phyloP scores from a whole-genome alignment of 2,888 invertebrate species.

The Vanessa cardui region DNA sequence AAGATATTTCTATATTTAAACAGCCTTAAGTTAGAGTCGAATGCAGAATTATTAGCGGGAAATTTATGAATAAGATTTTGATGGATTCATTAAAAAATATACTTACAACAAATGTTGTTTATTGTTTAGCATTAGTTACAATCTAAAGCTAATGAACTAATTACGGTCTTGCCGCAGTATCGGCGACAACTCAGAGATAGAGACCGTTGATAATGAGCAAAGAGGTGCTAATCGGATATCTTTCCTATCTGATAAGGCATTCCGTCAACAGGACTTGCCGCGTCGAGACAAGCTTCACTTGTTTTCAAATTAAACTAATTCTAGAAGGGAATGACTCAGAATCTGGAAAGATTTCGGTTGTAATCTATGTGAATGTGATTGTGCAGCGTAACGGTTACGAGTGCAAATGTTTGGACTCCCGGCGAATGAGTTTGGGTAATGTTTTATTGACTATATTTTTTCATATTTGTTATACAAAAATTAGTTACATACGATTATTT shows the following conservation, averaged over 20 bases:
- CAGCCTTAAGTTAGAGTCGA: no score
- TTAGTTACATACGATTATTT: no score
- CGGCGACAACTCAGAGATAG: slow-evolving; percentile 15
- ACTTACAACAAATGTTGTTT: no score
- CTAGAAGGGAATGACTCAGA: slow-evolving; percentile 14
- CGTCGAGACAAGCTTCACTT: slow-evolving; percentile 20
- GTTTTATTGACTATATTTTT: no score
- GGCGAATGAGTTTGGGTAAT: no score
- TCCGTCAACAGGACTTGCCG: slow-evolving; percentile 20
- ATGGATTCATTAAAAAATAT: no score
- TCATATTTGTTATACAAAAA: no score
- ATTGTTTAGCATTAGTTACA: no score
- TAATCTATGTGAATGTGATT: background rate
- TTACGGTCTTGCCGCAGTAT: background rate
- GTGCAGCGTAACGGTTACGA: background rate
- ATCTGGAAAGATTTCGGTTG: background rate
- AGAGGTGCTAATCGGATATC: slow-evolving; percentile 32
- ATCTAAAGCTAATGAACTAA: slow-evolving; percentile 6
- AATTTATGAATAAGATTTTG: no score
- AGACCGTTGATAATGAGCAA: slow-evolving; percentile 21
- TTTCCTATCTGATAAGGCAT: slow-evolving; percentile 37
- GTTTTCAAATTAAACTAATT: slow-evolving; percentile 12
- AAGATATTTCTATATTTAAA: no score
- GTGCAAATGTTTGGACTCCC: no score
- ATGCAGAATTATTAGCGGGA: no score